phyloP scores from a whole-genome alignment of 2,797 vertebrate genomes.

The Carapus acus region DNA sequence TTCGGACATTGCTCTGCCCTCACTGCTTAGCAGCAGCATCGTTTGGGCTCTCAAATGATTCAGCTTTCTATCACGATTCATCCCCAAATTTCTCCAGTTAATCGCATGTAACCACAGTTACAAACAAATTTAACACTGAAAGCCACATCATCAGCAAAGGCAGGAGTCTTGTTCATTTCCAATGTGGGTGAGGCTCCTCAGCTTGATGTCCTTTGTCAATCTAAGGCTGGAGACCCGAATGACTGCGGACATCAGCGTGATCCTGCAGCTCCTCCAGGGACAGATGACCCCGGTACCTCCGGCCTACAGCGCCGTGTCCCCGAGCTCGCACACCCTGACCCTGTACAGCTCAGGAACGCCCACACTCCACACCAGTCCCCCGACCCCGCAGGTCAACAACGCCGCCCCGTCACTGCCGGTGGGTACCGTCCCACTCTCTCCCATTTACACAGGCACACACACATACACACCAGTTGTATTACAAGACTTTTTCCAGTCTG shows the following conservation, averaged over 20 bases:
- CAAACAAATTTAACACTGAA: too few relatives aligned
- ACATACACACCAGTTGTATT: too few relatives aligned
- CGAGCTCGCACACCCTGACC: constrained; percentile 59
- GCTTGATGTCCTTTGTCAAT: background rate
- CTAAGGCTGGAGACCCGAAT: constrained; percentile 90
- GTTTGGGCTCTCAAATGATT: too few relatives aligned
- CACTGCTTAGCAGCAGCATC: too few relatives aligned
- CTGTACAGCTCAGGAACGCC: constrained; percentile 53
- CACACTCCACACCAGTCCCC: constrained; percentile 60
- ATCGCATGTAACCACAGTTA: too few relatives aligned
- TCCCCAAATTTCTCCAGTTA: too few relatives aligned
- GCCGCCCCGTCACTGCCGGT: constrained; percentile 59
- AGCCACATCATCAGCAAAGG: too few relatives aligned
- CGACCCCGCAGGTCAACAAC: constrained; percentile 57
- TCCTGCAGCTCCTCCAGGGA: constrained; percentile 92
- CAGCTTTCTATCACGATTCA: too few relatives aligned
- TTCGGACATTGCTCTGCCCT: too few relatives aligned
- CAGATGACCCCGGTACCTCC: constrained; percentile 83
- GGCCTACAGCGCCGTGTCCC: constrained; percentile 80
- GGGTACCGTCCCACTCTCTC: background rate
- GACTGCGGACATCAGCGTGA: constrained; percentile 88
- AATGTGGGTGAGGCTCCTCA: background rate
- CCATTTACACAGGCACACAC: background rate
- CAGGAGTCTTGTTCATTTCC: too few relatives aligned
- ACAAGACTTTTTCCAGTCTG: too few relatives aligned